These are phyloP conservation scores for Tamandua tetradactyla DNA, from an alignment of 2,797 vertebrate genomes.

Conservation along the genomic window DNA sequence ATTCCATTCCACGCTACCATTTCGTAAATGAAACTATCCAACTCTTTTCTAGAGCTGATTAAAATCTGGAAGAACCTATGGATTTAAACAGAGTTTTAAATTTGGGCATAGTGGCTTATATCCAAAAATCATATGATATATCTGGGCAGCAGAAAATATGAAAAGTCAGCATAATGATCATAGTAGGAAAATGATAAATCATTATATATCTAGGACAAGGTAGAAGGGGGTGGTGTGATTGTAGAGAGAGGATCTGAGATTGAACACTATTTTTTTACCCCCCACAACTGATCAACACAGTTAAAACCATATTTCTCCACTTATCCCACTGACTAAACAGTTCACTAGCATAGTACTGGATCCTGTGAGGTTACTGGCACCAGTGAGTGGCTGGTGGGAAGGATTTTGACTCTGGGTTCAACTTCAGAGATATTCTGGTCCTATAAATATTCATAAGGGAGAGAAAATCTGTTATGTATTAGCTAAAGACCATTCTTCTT, in stretches of 20 bases:
- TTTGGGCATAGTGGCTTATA: background rate
- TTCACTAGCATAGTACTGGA: background rate
- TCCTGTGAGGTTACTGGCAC: background rate
- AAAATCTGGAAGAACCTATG: background rate
- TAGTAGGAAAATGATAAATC: background rate
- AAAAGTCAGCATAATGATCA: background rate
- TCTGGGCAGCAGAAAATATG: background rate
- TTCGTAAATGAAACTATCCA: background rate
- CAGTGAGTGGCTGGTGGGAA: background rate
- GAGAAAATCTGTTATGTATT: background rate
- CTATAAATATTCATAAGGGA: background rate
- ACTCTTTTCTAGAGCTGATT: background rate
- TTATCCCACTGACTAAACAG: background rate
- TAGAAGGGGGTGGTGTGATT: too few species aligned
- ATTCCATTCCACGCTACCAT: background rate
- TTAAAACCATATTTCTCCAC: background rate
- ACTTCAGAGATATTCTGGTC: background rate
- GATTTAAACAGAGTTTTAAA: background rate
- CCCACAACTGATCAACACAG: background rate
- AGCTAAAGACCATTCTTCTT: background rate
- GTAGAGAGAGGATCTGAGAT: background rate
- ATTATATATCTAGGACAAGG: background rate
- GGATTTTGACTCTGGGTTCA: slow-evolving; percentile 15
- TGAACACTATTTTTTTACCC: background rate
- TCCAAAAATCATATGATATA: background rate